Percentiles rank a stretch among this genome's conserved stretches.
These are phyloP conservation scores for Pseudococcus viburni DNA, from an alignment of 2,888 invertebrate genomes.

Conservation along the genomic window DNA sequence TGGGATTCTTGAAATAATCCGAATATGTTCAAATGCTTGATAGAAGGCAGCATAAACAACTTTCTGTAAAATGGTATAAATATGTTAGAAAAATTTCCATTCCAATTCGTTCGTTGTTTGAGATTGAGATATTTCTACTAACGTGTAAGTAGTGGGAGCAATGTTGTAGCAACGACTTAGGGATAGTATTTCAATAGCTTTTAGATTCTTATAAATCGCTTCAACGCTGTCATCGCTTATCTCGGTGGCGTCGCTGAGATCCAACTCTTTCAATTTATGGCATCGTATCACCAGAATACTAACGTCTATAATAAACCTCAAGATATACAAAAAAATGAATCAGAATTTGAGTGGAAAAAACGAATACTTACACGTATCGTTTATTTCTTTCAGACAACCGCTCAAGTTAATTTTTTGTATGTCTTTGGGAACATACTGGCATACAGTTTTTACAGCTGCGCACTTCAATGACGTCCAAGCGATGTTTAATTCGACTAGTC, in stretches of 20 bases:
- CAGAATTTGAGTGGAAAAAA: neutral
- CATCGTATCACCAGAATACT: conserved; percentile 78
- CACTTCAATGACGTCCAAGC: conserved; percentile 84
- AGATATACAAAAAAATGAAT: neutral
- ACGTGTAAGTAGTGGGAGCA: conserved; percentile 80
- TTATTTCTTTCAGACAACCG: conserved; percentile 84
- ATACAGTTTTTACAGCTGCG: conserved; percentile 77
- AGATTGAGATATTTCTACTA: conserved; percentile 71
- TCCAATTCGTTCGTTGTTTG: neutral
- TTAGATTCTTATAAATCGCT: conserved; percentile 74
- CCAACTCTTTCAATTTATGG: conserved; percentile 83
- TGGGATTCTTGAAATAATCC: conserved; percentile 67
- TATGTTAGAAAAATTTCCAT: neutral
- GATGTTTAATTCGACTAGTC: conserved; percentile 81
- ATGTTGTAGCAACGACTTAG: conserved; percentile 87
- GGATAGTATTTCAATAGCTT: conserved; percentile 82
- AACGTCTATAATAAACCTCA: conserved; percentile 76
- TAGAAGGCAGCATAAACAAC: conserved; percentile 66
- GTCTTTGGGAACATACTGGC: conserved; percentile 76
- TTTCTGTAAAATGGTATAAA: conserved; percentile 49
- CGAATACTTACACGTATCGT: conserved; percentile 79
- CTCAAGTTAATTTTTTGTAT: conserved; percentile 85
- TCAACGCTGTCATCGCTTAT: conserved; percentile 78
- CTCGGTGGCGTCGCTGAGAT: conserved; percentile 88
- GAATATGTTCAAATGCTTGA: conserved; percentile 68